phyloP scores from a whole-genome alignment of 2,797 vertebrate species.

The Bovichtus variegatus region DNA sequence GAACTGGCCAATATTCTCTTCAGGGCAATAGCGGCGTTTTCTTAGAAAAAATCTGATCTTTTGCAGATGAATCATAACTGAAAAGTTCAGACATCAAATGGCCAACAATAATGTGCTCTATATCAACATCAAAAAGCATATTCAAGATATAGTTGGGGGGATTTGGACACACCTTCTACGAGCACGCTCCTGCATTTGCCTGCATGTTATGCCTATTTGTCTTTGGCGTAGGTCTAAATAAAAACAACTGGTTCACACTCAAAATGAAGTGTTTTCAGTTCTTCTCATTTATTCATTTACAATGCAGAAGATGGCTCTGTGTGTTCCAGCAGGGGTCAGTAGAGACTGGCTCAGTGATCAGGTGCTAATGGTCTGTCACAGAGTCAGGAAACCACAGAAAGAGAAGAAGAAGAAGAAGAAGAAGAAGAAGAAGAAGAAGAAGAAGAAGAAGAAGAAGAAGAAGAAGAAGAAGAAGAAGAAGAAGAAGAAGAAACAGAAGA shows the following conservation, averaged over 20 bases:
- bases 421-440: constrained; percentile 18
- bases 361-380: constrained; percentile 39
- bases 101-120: neutral
- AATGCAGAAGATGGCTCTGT: neutral
- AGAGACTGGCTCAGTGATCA: constrained; percentile 60
- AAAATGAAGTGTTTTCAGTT: neutral
- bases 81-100: neutral
- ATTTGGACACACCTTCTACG: neutral
- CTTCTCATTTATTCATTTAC: neutral
- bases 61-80: neutral
- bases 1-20: neutral
- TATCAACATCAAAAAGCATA: neutral
- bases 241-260: neutral
- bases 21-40: neutral
- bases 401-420: constrained; percentile 12
- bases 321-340: constrained; percentile 81
- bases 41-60: neutral
- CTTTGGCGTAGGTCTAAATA: neutral
- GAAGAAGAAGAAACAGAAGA: constrained; percentile 14
- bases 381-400: constrained; percentile 42
- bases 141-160: neutral
- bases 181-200: neutral
- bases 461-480: constrained; percentile 8
- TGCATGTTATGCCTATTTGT: neutral
- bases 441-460: too few species aligned